Base-by-base conservation (phyloP, 2,113 vertebrate species). In the Silurus asotus region DNA sequence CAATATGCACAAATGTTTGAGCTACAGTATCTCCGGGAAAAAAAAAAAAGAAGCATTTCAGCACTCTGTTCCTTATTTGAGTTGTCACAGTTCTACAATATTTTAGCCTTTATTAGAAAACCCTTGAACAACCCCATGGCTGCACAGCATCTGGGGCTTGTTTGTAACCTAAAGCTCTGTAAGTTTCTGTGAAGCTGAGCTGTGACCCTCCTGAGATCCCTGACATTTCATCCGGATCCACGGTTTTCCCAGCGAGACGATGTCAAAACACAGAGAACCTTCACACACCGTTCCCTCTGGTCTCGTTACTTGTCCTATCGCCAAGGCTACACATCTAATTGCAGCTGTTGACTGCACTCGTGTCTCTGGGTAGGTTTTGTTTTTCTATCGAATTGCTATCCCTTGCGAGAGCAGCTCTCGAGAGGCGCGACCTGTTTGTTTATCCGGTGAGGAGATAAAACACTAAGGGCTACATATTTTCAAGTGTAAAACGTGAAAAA, bases 311-410 rank as follows among this genome's bases (percentile, higher is more conserved):
- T 75, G 20, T 84, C 59, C 74, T 15, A 62, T 89, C 74, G 45
- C 86, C 86, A 69, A 53, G 86, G 86, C 81, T 85, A 81, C 86
- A 4, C 49, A 28, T 64, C 75, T 89, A 85, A 89, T 85, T 87
- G 88, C 74, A 65, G 56, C 72, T 87, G 88, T 89, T 87, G 86
- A 86, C 81, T 87, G 48, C 59, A 75, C 37, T 79, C 23, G 6
- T 70, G 81, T 86, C 88, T 81, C 69, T 82, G 69, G 84, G 65
- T 81, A 77, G 51, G 79, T 84, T 37, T 61, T 86, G 82, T 86
- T 86, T 80, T 86, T 51, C 58, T 61, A 56, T 69, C 48, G 45
- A 81, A 69, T 86, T 72, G 13, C 72, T 75, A 67, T 83, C 59
- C 81, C 81, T 53, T 15, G 80, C 64, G 70, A 83, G 37, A 2